Percentiles rank a stretch among this genome's conserved stretches.
Conservation (phyloP, 1,140 invertebrate species). For the Papilio glaucus region DNA sequence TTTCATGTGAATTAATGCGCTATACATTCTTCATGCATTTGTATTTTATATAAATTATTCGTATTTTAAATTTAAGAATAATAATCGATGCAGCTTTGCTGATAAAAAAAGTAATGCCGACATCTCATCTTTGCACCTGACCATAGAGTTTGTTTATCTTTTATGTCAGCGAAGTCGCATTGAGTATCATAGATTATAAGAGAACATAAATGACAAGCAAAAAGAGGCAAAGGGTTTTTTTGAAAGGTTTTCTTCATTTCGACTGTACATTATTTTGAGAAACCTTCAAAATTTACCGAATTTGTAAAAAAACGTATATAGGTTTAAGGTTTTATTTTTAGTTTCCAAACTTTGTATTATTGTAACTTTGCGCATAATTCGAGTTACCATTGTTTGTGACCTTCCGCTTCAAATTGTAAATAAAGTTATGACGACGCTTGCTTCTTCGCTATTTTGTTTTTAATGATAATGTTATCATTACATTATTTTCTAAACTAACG, state of each 20-base stretch:
- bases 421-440: constrained; percentile 58
- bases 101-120: constrained; percentile 34
- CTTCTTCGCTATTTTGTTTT: constrained; percentile 48
- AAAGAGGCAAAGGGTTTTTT: constrained; percentile 78
- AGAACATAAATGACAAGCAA: constrained; percentile 72
- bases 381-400: constrained; percentile 76
- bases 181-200: constrained; percentile 45
- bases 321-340: constrained; percentile 49
- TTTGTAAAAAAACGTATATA: constrained; percentile 48
- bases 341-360: constrained; percentile 53
- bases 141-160: constrained; percentile 36
- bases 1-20: constrained; percentile 62
- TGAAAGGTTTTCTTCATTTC: constrained; percentile 72
- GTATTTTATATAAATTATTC: constrained; percentile 75
- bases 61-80: constrained; percentile 56
- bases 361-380: constrained; percentile 71
- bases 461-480: constrained; percentile 40
- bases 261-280: constrained; percentile 74
- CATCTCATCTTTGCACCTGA: not conserved
- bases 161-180: constrained; percentile 58
- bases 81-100: constrained; percentile 56
- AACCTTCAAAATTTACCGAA: constrained; percentile 75
- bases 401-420: constrained; percentile 74
- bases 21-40: constrained; percentile 75
- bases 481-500: not conserved